Percentiles rank a stretch among this genome's conserved stretches.
These are phyloP conservation scores for Equus quagga DNA, from an alignment of 2,113 vertebrate genomes.

Conservation along the genomic window DNA sequence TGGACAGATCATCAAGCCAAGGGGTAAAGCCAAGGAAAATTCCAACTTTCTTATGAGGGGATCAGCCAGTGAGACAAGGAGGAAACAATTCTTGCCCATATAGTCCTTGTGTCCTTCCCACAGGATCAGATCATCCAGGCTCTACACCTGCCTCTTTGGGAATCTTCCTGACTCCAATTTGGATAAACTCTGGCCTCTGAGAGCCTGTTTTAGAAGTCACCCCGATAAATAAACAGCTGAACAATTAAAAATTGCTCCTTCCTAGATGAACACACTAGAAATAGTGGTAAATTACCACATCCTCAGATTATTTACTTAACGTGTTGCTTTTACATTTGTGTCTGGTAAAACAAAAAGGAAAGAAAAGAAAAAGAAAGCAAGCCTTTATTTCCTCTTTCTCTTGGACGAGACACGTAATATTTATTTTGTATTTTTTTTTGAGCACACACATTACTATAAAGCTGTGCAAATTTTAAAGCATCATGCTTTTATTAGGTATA, in stretches of 20 bases:
- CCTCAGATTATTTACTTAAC: not conserved
- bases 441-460: not conserved
- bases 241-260: not conserved
- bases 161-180: not conserved
- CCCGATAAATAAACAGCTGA: not conserved
- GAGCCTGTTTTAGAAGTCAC: not conserved
- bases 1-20: not conserved
- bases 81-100: not conserved
- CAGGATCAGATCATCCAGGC: not conserved
- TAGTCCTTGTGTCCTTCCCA: not conserved
- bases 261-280: not conserved
- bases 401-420: not conserved
- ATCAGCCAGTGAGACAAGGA: not conserved
- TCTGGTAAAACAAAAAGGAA: not conserved
- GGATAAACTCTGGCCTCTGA: not conserved
- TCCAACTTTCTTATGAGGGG: not conserved
- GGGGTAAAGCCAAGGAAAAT: not conserved
- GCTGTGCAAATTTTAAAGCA: not conserved
- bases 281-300: not conserved
- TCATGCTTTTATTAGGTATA: not conserved
- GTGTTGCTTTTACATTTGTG: not conserved
- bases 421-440: constrained; percentile 42
- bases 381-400: not conserved
- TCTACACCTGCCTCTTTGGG: not conserved
- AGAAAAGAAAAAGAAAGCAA: not conserved